phyloP scores from a whole-genome alignment of 2,888 invertebrate species.

The Nymphalis c-album region DNA sequence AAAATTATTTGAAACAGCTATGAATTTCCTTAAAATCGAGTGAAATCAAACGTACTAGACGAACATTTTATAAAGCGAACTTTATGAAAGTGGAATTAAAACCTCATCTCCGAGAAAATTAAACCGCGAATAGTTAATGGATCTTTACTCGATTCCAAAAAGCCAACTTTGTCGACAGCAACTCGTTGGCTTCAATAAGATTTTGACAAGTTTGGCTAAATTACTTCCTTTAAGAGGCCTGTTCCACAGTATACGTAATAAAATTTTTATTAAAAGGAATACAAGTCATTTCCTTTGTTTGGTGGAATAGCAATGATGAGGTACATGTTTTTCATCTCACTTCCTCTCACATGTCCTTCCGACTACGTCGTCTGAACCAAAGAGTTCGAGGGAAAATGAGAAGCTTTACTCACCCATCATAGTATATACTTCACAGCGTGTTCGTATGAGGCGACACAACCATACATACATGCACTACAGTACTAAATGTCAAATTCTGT shows the following conservation, averaged over 20 bases:
- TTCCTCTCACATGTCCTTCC: too few species aligned
- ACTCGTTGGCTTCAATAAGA: slow-evolving; percentile 56
- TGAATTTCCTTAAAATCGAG: background rate
- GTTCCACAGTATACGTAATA: background rate
- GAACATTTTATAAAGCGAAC: slow-evolving; percentile 39
- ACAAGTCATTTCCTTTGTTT: too few species aligned
- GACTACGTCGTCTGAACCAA: too few species aligned
- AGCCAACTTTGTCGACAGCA: slow-evolving; percentile 67
- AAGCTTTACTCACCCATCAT: too few species aligned
- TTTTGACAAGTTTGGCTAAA: slow-evolving; percentile 25
- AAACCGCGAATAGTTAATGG: slow-evolving; percentile 75
- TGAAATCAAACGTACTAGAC: slow-evolving; percentile 11
- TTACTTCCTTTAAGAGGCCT: background rate
- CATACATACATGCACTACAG: too few species aligned
- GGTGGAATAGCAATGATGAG: too few species aligned
- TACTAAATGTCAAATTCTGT: too few species aligned
- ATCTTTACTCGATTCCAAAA: slow-evolving; percentile 73
- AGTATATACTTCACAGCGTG: too few species aligned
- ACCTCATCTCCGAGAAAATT: slow-evolving; percentile 69
- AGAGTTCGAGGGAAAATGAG: too few species aligned
- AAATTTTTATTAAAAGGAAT: too few species aligned
- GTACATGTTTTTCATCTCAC: too few species aligned
- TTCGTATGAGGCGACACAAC: too few species aligned
- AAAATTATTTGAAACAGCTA: slow-evolving; percentile 5
- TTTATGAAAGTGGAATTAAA: slow-evolving; percentile 66